Conservation (phyloP, 1,140 invertebrate genomes). For the Phymastichus coffea region DNA sequence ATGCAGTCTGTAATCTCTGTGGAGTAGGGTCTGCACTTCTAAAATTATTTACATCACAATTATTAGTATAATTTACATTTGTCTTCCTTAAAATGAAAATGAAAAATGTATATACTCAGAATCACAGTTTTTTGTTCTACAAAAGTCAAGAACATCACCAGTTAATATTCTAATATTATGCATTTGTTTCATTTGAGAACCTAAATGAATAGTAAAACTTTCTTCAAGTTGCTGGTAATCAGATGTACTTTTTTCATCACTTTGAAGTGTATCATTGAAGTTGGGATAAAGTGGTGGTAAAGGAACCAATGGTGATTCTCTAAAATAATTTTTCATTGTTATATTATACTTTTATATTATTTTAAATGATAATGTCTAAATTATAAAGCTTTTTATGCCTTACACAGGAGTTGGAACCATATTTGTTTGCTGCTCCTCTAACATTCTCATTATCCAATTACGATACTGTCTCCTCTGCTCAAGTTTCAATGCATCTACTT, state of each 20-base stretch:
- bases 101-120: constrained; percentile 45
- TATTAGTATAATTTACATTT: background rate
- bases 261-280: constrained; percentile 39
- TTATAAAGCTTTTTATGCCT: constrained; percentile 27
- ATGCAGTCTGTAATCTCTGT: constrained; percentile 86
- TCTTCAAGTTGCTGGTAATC: constrained; percentile 68
- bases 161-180: constrained; percentile 93
- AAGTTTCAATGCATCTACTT: constrained; percentile 70
- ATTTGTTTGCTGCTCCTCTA: constrained; percentile 68
- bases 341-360: constrained; percentile 16
- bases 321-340: constrained; percentile 27
- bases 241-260: constrained; percentile 42
- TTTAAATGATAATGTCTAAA: background rate
- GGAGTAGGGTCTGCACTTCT: constrained; percentile 64
- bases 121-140: constrained; percentile 64
- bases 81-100: no score
- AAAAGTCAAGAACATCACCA: constrained; percentile 84
- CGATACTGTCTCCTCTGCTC: constrained; percentile 74
- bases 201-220: constrained; percentile 96
- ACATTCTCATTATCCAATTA: constrained; percentile 76
- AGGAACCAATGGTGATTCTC: constrained; percentile 48
- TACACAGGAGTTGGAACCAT: constrained; percentile 61
- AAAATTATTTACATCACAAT: no score
- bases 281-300: constrained; percentile 40
- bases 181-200: constrained; percentile 97